Conservation (phyloP, 2,113 vertebrate genomes). For the Halcyon senegalensis region DNA sequence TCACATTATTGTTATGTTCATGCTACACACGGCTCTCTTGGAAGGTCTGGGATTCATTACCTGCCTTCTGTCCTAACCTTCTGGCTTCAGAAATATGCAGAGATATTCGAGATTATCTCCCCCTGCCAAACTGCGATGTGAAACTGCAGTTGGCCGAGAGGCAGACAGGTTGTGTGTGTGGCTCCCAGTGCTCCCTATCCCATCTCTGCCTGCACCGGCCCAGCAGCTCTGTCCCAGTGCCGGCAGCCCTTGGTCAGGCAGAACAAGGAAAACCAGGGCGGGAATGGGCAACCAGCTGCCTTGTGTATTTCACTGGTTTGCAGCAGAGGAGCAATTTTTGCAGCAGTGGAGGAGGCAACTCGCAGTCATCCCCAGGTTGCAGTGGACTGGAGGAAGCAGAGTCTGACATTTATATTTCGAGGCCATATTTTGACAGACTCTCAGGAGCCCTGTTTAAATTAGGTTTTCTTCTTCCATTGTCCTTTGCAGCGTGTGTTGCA, state of each 20-base stretch:
- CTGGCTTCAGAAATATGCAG: not conserved
- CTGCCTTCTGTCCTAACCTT: slow-evolving; percentile 57
- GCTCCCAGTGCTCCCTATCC: not conserved
- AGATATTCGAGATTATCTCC: not conserved
- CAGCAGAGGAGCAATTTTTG: not conserved
- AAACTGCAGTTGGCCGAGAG: accelerated
- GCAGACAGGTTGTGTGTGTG: not conserved
- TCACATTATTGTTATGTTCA: not conserved
- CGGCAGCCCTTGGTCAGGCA: not conserved
- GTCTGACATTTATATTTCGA: not conserved
- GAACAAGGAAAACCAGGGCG: not conserved
- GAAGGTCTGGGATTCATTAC: slow-evolving; percentile 56
- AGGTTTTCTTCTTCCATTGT: not conserved
- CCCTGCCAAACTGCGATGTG: not conserved
- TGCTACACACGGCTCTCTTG: not conserved
- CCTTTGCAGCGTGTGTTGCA: not conserved
- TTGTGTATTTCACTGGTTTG: accelerated
- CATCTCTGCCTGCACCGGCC: not conserved
- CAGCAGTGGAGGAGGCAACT: not conserved
- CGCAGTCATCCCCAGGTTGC: not conserved
- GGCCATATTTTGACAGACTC: not conserved
- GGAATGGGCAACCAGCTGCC: not conserved
- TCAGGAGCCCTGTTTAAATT: not conserved
- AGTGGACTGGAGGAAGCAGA: not conserved
- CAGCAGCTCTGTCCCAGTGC: not conserved